Base-by-base conservation (phyloP, 2,797 vertebrate species). In the Lacerta bilineata region DNA sequence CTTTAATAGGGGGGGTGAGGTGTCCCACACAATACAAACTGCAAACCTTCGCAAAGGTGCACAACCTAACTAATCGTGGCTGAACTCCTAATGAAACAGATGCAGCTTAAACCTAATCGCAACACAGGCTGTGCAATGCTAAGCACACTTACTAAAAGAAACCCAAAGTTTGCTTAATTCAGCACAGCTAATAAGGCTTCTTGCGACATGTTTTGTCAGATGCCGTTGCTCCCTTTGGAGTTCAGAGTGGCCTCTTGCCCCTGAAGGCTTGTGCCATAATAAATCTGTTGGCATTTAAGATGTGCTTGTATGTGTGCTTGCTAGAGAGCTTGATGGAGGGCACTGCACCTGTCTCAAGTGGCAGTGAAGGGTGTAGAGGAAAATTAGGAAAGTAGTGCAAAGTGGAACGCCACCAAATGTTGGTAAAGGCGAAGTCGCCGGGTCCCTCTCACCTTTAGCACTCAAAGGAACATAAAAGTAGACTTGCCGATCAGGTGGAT, bases 391-490 rank as follows among this genome's bases (percentile, higher is more conserved):
- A 36, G 68, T 46, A 46, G n/a, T 23, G 46, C 69, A 9, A 46
- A 29, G 39, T 74, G 55, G 10, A 80, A 66, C 68, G 64, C 75
- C n/a, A 50, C 25, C 41, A 76, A 50, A 71, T 77, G 25, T 36
- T 43, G 80, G 33, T 59, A 33, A 87, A 25, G 79, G 33, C 41
- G 25, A 87, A 76, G 50, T 46, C n/a, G 39, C 27, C 8, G n/a
- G 50, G 15, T 55, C n/a, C 33, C 39, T 33, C 23, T 79, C 46
- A 75, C 69, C 41, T 50, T 75, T 75, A 76, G 59, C 71, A 80
- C n/a, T n/a, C 23, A 11, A 85, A 68, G 7, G 25, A 64, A 61
- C 69, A 11, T 82, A 76, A 82, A 66, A 82, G 85, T 66, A 69
- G 59, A 81, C 4, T n/a, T 89, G 61, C n/a, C 75, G 59, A 68